Percentiles rank a stretch among this genome's conserved stretches.
phyloP scores from a whole-genome alignment of 2,113 vertebrate species.

The Ondatra zibethicus region DNA sequence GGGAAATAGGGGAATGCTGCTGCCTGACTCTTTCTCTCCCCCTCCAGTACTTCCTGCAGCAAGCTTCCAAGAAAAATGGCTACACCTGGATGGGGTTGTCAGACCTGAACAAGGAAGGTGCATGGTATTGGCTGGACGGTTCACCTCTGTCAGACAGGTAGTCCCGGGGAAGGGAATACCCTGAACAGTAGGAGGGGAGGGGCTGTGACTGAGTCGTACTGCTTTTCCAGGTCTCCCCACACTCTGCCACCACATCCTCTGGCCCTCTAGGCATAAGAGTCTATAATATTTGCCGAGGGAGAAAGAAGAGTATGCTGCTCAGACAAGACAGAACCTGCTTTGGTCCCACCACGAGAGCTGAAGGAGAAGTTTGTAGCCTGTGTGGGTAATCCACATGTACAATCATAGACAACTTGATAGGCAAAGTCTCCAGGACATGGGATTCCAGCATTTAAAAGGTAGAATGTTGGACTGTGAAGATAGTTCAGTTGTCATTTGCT shows the following conservation, averaged over 20 bases:
- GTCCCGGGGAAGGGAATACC: no score
- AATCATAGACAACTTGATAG: background rate
- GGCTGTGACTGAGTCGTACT: background rate
- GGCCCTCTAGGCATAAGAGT: background rate
- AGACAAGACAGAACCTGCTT: background rate
- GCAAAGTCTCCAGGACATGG: no score
- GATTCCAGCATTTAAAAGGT: background rate
- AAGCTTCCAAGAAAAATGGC: background rate
- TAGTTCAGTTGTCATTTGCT: background rate
- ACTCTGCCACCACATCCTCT: background rate
- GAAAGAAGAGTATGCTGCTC: background rate
- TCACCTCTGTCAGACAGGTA: background rate
- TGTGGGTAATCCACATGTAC: background rate
- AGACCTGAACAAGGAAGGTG: conserved; percentile 27
- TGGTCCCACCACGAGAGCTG: background rate
- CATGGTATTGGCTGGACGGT: conserved; percentile 5
- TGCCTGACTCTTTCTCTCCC: background rate
- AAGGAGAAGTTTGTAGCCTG: background rate
- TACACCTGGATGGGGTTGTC: conserved; percentile 34
- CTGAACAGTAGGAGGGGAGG: background rate
- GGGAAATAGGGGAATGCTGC: background rate
- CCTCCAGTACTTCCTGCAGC: conserved; percentile 2
- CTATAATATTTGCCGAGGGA: background rate
- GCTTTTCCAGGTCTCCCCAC: no score
- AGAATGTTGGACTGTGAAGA: background rate